Evolutionary conservation across 2,113 vertebrate genomes (phyloP), one percentile per base, ranked within the genome.

Genomic region (Tapirus terrestris): DNA sequence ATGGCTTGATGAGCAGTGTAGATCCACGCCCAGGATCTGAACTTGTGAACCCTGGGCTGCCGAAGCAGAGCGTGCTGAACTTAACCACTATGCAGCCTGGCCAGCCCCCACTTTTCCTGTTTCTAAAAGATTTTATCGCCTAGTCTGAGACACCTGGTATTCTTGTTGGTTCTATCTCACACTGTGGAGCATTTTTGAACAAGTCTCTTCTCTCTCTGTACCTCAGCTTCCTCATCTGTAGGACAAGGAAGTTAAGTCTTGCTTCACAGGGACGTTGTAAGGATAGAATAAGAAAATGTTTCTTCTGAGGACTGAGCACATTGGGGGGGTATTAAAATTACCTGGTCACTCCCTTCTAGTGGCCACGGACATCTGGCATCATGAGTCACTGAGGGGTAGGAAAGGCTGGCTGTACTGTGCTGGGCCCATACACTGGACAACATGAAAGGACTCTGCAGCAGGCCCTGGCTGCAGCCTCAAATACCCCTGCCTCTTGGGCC

Each of bases 361-460:
- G 67, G 81, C 61, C 31, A n/a, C 31, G 43, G 68, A 56, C 53
- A 18, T 53, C 70, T 12, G 51, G 67, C 48, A 20, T 70, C 16
- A 1, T 3, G 12, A 29, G 27, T 70, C 16, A 13, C 36, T n/a
- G 61, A 33, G 79, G 51, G 36, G 7, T 16, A 8, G 63, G 63
- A 36, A 53, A 8, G 56, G 31, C 58, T 63, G 56, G 29, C 33
- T 27, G 76, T n/a, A 43, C 72, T 67, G 43, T 8, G 48, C 17
- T 33, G 11, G 65, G n/a, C 29, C n/a, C 8, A 12, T 2, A 2
- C 11, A 1, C 60, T 4, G 13, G 45, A 23, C 21, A 4, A 18
- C 11, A 4, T 1, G 12, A 17, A 43, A 36, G 48, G 16, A 11
- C 91, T 53, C 65, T 7, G 6, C 11, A 23, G 33, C 48, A 60